Evolutionary conservation across 2,113 vertebrate species (phyloP).

Genomic region (Podarcis raffonei): DNA sequence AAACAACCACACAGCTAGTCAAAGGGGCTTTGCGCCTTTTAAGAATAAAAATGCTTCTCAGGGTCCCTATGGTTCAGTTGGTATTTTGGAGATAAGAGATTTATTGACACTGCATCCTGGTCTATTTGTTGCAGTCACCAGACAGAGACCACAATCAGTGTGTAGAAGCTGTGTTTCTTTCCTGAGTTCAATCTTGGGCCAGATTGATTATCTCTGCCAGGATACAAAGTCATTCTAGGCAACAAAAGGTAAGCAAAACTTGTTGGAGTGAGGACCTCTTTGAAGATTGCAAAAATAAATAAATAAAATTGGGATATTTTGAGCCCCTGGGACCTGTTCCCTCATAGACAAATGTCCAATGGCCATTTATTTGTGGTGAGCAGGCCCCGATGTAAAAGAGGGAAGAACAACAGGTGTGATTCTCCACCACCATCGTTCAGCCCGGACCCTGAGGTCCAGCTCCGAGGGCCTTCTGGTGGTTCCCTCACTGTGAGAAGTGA

Average conservation of each 20-base stretch:
- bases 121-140: neutral
- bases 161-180: neutral
- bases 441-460: no score
- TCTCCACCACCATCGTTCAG: no score
- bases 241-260: neutral
- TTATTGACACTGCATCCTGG: neutral
- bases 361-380: no score
- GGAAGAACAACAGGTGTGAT: no score
- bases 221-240: slow-evolving; percentile 1
- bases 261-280: neutral
- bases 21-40: neutral
- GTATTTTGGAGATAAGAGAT: slow-evolving; percentile 11
- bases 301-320: no score
- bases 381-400: no score
- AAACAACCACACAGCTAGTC: neutral
- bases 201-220: neutral
- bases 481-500: no score
- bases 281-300: neutral
- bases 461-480: no score
- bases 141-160: neutral
- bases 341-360: neutral
- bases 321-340: no score
- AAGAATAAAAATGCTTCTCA: neutral
- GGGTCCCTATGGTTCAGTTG: neutral
- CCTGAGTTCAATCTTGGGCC: neutral